Conservation (phyloP, 2,113 vertebrate species). For the Austrofundulus limnaeus region DNA sequence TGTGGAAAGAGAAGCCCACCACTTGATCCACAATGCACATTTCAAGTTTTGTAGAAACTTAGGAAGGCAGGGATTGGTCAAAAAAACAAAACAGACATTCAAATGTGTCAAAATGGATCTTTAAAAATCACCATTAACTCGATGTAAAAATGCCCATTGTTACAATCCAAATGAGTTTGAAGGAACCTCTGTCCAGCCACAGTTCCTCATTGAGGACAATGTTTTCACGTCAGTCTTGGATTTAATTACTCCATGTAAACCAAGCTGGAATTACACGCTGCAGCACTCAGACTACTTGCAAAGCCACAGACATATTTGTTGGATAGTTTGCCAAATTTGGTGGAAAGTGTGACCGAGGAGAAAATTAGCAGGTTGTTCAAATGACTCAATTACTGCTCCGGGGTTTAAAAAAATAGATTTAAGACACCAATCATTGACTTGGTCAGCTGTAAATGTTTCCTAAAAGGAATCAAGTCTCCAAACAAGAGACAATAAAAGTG, state of each 20-base stretch:
- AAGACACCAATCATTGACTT: constrained; percentile 51
- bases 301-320: constrained; percentile 76
- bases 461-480: constrained; percentile 50
- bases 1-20: too few species aligned
- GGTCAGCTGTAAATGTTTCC: constrained; percentile 43
- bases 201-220: constrained; percentile 65
- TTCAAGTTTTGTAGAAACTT: too few species aligned
- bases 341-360: constrained; percentile 73
- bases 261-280: constrained; percentile 54
- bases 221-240: constrained; percentile 67
- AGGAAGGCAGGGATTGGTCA: too few species aligned
- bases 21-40: too few species aligned
- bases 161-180: constrained; percentile 67
- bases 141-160: constrained; percentile 66
- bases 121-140: constrained; percentile 55
- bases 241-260: constrained; percentile 60
- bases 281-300: constrained; percentile 54
- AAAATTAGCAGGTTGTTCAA: constrained; percentile 71
- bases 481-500: constrained; percentile 53
- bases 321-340: constrained; percentile 57
- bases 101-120: too few species aligned
- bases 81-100: too few species aligned
- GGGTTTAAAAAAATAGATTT: constrained; percentile 46
- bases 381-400: constrained; percentile 62
- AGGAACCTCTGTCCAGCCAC: constrained; percentile 42